Conservation (phyloP, 2,888 invertebrate species). For the Eupithecia exiguata region DNA sequence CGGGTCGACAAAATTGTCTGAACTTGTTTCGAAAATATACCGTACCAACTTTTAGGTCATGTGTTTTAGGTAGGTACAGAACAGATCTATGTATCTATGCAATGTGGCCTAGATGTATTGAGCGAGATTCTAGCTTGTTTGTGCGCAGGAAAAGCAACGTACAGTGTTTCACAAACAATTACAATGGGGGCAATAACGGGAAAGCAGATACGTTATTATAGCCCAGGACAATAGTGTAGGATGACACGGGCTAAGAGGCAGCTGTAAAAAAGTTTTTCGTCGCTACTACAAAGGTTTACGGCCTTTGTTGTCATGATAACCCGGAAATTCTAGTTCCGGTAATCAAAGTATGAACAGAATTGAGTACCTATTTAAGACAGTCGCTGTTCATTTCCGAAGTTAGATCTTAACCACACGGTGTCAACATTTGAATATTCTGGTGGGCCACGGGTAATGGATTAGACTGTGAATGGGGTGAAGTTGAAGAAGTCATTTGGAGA, state of each 20-base stretch:
- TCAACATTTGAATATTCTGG: neutral
- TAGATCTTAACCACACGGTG: neutral
- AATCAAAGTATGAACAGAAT: neutral
- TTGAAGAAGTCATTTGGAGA: neutral
- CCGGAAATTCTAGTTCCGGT: neutral
- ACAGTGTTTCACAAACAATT: conserved; percentile 29
- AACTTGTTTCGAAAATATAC: neutral
- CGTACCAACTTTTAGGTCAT: neutral
- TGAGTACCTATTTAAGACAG: neutral
- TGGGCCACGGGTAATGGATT: neutral
- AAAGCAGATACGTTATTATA: conserved; percentile 40
- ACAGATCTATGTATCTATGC: neutral
- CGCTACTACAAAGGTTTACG: no score
- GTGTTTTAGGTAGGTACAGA: neutral
- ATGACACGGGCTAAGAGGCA: conserved; percentile 31
- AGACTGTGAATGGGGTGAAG: neutral
- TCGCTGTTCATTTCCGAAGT: neutral
- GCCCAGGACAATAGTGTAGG: conserved; percentile 43
- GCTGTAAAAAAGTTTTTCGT: conserved; percentile 22
- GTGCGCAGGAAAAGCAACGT: conserved; percentile 28
- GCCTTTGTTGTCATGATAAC: conserved; percentile 19
- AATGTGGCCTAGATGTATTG: conserved; percentile 8
- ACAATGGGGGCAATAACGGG: conserved; percentile 41
- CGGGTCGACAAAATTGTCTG: neutral
- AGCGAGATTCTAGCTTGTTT: conserved; percentile 1